Conservation (phyloP, 1,140 invertebrate genomes). For the Drosophila saltans region DNA sequence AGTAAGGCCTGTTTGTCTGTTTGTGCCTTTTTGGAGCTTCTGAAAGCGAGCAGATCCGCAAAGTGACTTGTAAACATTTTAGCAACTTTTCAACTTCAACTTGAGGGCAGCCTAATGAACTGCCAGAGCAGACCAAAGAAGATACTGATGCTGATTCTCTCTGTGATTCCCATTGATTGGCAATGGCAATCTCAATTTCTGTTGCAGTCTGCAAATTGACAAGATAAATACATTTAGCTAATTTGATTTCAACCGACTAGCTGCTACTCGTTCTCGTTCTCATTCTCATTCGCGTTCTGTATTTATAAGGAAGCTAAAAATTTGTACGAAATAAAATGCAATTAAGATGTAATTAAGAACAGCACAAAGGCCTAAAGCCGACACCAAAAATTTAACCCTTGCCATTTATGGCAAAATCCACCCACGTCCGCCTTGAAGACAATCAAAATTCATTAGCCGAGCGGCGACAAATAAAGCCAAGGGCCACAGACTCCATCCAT, state of each 20-base stretch:
- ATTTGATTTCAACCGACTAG: constrained; percentile 64
- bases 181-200: constrained; percentile 42
- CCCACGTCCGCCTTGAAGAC: constrained; percentile 56
- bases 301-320: constrained; percentile 63
- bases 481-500: constrained; percentile 35
- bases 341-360: constrained; percentile 77
- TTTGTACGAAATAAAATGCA: constrained; percentile 75
- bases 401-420: constrained; percentile 37
- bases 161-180: constrained; percentile 60
- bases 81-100: constrained; percentile 75
- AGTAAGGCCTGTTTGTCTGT: constrained; percentile 68
- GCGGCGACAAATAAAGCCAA: constrained; percentile 75
- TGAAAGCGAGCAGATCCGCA: constrained; percentile 64
- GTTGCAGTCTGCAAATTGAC: constrained; percentile 72
- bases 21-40: constrained; percentile 49
- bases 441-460: constrained; percentile 79
- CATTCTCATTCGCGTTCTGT: not conserved
- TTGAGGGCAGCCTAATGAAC: constrained; percentile 65
- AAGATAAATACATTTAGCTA: constrained; percentile 82
- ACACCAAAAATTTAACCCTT: constrained; percentile 23
- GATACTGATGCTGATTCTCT: not conserved
- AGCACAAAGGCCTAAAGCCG: constrained; percentile 54
- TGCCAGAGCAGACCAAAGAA: constrained; percentile 16
- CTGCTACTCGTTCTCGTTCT: constrained; percentile 20
- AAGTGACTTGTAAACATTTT: constrained; percentile 82